Conservation (phyloP, 2,888 invertebrate species). For the Melieria picta region DNA sequence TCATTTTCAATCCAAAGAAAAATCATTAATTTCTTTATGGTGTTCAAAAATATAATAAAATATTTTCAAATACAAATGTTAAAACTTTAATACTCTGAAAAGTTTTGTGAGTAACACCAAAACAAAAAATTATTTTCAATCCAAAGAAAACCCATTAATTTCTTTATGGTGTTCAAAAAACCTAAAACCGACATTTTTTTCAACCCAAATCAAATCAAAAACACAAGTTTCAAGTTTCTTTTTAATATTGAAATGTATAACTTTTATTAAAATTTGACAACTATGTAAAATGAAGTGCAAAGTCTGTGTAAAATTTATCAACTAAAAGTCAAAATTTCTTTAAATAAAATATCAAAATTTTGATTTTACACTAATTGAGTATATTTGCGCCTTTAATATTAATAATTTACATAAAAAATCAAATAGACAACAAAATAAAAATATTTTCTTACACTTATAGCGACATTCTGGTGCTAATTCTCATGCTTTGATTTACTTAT, state of each 20-base stretch:
- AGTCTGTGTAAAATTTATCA: background rate
- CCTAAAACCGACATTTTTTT: no score
- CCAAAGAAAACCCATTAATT: no score
- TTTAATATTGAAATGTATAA: background rate
- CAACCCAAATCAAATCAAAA: no score
- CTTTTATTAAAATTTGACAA: background rate
- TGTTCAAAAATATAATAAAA: no score
- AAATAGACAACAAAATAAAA: conserved; percentile 19
- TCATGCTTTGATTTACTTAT: background rate
- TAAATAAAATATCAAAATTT: background rate
- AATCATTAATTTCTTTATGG: no score
- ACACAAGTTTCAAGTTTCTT: no score
- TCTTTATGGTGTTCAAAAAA: no score
- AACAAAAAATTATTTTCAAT: no score
- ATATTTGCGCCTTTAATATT: background rate
- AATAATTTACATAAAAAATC: background rate
- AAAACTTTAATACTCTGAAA: no score
- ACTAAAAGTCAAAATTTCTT: background rate
- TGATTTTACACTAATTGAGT: conserved; percentile 4
- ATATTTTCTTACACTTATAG: conserved; percentile 28
- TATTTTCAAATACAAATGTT: no score
- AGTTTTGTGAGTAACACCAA: no score
- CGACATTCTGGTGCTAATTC: conserved; percentile 1
- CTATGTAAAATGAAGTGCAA: background rate
- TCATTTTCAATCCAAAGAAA: no score